Base-by-base conservation (phyloP, 1,140 invertebrate genomes). In the Calephelis nemesis region DNA sequence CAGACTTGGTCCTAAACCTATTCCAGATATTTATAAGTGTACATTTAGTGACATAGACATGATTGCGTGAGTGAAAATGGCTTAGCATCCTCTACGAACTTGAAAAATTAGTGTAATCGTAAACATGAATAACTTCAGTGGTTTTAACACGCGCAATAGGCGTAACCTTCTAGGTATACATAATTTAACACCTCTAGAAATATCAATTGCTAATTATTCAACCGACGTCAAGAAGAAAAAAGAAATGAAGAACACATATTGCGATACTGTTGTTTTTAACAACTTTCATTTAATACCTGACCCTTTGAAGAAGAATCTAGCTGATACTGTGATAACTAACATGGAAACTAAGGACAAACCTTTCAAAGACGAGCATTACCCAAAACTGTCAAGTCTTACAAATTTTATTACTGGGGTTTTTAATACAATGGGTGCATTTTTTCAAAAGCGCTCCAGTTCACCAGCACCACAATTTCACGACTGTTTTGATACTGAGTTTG, bases 221-320 rank as follows among this genome's bases (percentile, higher is more conserved):
- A 82, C 82, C 49, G 80, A 84, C 54, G 40, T 74, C 42, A 63
- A 77, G 45, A 73, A 70, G n/a, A 83, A 78, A 54, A 69, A 71
- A 62, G 76, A 80, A 19, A 87, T 84, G 77, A 83, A 78, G 65
- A 70, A 70, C 48, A 62, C 70, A 12, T 84, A 72, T 15, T 74
- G 67, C 54, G 81, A 87, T 9, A 78, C 74, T 10, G 52, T 85
- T 39, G 79, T 82, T 19, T 65, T 86, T 12, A 82, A 81, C 60
- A 84, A 83, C 39, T 62, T 86, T 6, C 80, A 83, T 70, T 63
- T 83, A 7, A 76, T 87, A 62, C 78, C 85, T 4, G 85, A 90
- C 75, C 81, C 84, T 4, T 71, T 90, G 63, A 84, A 78, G 70
- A 88, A 87, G 68, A 88, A 88, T 71, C 73, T 90, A 47, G 87